phyloP scores from a whole-genome alignment of 1,140 invertebrate genomes.

The Solenopsis invicta region DNA sequence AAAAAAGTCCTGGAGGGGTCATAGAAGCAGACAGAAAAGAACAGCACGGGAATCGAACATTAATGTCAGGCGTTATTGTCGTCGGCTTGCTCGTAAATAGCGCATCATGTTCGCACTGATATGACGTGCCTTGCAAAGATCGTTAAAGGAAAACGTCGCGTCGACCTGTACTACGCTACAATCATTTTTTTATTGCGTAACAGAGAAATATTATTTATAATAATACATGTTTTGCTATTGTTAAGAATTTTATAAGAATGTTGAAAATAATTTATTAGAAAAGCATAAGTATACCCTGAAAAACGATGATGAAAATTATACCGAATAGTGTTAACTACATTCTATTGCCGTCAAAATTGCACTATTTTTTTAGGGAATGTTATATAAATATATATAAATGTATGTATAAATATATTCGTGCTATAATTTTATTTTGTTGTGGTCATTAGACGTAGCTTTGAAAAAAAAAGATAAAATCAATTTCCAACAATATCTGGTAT shows the following conservation, averaged over 20 bases:
- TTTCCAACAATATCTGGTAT: neutral
- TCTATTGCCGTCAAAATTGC: too few relatives aligned
- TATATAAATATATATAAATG: too few relatives aligned
- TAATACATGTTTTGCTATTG: neutral
- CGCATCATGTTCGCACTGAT: neutral
- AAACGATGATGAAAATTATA: too few relatives aligned
- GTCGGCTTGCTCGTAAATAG: neutral
- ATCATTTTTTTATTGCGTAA: neutral
- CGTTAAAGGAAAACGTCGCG: neutral
- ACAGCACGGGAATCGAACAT: constrained; percentile 10
- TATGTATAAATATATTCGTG: too few relatives aligned
- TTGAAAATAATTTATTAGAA: neutral
- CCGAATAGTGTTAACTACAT: too few relatives aligned
- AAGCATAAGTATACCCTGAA: neutral
- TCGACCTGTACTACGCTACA: neutral
- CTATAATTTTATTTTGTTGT: too few relatives aligned
- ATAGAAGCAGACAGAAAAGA: constrained; percentile 5
- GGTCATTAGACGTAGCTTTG: too few relatives aligned
- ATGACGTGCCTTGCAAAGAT: neutral
- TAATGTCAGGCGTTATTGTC: constrained; percentile 32
- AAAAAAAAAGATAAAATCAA: neutral
- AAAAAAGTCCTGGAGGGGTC: constrained; percentile 57
- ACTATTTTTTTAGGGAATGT: too few relatives aligned
- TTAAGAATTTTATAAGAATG: neutral
- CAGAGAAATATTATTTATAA: neutral